Conservation (phyloP, 35 echinoderm and acorn worm genomes). For the Chiridota heheva region DNA sequence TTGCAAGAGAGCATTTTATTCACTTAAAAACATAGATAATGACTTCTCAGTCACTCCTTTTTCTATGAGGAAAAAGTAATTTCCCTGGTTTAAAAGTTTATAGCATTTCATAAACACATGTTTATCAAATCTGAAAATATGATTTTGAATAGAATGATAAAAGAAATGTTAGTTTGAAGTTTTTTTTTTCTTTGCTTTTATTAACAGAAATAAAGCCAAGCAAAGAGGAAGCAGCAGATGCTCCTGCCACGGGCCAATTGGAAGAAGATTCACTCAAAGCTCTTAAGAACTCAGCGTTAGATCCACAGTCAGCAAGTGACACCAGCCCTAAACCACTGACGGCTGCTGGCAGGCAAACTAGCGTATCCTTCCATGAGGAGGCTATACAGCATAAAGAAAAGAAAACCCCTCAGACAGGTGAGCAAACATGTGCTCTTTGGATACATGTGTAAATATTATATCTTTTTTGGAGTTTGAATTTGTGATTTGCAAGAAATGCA, state of each 20-base stretch:
- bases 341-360: constrained; percentile 37
- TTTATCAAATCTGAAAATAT: too few species aligned
- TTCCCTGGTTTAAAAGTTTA: too few species aligned
- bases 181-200: neutral
- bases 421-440: neutral
- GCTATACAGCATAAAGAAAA: constrained; percentile 63
- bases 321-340: constrained; percentile 29
- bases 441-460: neutral
- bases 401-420: constrained; percentile 30
- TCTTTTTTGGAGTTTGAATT: neutral
- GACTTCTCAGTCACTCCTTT: too few species aligned
- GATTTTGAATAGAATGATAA: too few species aligned
- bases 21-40: too few species aligned
- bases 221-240: neutral
- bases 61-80: too few species aligned
- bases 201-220: constrained; percentile 5
- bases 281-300: neutral
- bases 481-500: too few species aligned
- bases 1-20: too few species aligned
- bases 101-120: too few species aligned
- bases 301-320: neutral
- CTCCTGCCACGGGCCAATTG: neutral
- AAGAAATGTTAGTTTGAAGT: neutral
- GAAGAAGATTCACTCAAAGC: neutral
- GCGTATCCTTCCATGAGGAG: constrained; percentile 70